Evolutionary conservation across 2,888 invertebrate genomes (phyloP).

Genomic region (Chirona hameri): DNA sequence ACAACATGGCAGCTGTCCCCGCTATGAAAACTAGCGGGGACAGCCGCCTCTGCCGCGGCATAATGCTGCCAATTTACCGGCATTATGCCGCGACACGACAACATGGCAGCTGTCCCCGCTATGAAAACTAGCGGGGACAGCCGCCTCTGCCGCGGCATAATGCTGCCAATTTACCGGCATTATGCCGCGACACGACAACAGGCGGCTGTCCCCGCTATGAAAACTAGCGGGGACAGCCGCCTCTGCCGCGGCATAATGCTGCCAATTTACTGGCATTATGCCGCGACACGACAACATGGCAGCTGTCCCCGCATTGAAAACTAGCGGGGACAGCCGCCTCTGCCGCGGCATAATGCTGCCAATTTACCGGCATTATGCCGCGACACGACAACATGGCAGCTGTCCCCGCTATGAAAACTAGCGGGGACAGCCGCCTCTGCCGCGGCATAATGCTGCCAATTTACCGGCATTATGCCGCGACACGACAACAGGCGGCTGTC

Average conservation of each 20-base stretch:
- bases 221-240: not conserved
- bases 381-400: not conserved
- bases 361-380: not conserved
- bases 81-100: not conserved
- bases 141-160: not conserved
- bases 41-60: not conserved
- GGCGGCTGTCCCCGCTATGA: no score
- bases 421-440: not conserved
- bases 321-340: not conserved
- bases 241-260: not conserved
- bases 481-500: not conserved
- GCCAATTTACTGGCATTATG: not conserved
- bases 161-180: not conserved
- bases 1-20: not conserved
- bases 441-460: not conserved
- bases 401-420: no score
- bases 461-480: not conserved
- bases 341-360: not conserved
- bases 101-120: no score
- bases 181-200: not conserved
- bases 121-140: not conserved
- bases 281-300: not conserved
- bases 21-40: not conserved
- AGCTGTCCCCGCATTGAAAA: no score
- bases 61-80: not conserved